Base-by-base conservation (phyloP, 2,797 vertebrate species). In the Petrocephalus sullivani region DNA sequence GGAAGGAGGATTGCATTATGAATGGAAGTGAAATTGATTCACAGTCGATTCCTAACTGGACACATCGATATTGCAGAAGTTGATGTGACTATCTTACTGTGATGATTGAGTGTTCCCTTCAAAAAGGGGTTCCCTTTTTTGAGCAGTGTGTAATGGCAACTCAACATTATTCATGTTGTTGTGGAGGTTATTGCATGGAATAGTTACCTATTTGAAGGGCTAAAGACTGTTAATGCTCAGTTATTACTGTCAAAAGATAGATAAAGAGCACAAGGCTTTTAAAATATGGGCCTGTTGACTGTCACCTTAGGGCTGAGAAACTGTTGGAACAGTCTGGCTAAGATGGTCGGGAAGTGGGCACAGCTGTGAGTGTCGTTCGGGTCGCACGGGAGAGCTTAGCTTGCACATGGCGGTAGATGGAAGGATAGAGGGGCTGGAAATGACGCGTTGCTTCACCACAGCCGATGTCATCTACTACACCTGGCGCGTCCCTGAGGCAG, bases 401-500 rank as follows among this genome's bases (percentile, higher is more conserved):
- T 78, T n/a, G 33, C 46, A 53, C 78, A 57, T 10, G 53, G 84
- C 7, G 53, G 28, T 86, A 41, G 10, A n/a, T 4, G 33, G 53
- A 60, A 37, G 16, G 49, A 57, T 3, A 12, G 51, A 8, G 19
- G 56, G 12, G 4, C 12, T 57, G 28, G 53, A 16, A 57, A 28
- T 58, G 14, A 57, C 56, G 19, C 51, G 4, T 14, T 54, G 5
- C 41, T 19, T 49, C 0, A 19, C 49, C 81, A 10, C 67, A 95
- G 95, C 16, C 78, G 64, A 89, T 0, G 92, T 94, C 0, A 86
- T 92, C 88, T 94, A 91, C 89, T 95, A 95, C 4, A 51, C 92
- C 2, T 94, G 89, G 88, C 91, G 60, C 16, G 86, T 95, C 57
- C 95, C 95, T 54, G 93, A 95, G 88, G 94, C 1, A 7, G 95